Percentiles rank a stretch among this genome's conserved stretches.
These are phyloP conservation scores for Poeciliopsis occidentalis DNA, from an alignment of 2,113 vertebrate genomes.

Conservation along the genomic window DNA sequence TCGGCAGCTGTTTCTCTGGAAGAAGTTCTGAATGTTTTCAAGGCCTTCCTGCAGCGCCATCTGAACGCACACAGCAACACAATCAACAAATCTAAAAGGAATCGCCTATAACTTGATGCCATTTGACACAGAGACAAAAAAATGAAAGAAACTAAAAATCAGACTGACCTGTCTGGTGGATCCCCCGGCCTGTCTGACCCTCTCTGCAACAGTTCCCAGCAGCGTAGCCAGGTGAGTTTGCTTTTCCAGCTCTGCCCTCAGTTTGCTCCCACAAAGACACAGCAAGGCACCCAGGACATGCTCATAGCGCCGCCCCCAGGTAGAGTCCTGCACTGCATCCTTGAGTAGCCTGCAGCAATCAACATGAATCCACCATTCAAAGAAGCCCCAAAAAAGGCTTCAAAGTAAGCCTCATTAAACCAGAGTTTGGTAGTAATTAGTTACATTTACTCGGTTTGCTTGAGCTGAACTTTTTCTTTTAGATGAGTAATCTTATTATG, in stretches of 20 bases:
- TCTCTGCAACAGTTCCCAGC: conserved; percentile 91
- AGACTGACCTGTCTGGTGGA: conserved; percentile 88
- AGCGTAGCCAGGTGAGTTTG: conserved; percentile 90
- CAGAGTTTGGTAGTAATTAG: too few relatives aligned
- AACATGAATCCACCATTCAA: background rate
- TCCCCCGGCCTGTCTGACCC: conserved; percentile 89
- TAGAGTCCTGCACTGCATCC: conserved; percentile 90
- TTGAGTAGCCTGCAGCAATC: conserved; percentile 87
- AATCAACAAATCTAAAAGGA: background rate
- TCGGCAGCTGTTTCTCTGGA: conserved; percentile 88
- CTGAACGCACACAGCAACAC: conserved; percentile 74
- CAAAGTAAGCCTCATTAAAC: background rate
- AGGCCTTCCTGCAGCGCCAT: conserved; percentile 90
- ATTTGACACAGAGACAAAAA: background rate
- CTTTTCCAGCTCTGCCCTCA: conserved; percentile 90
- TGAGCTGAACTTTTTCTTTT: too few relatives aligned
- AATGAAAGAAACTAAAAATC: background rate
- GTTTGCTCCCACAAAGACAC: conserved; percentile 87
- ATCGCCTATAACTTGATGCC: background rate
- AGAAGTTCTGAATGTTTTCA: conserved; percentile 92
- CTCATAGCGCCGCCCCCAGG: conserved; percentile 89
- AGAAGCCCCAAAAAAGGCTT: background rate
- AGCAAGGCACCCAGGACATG: conserved; percentile 90
- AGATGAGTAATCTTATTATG: too few relatives aligned
- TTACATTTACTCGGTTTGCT: too few relatives aligned